phyloP scores from a whole-genome alignment of 2,113 vertebrate species.

The Dromas ardeola region DNA sequence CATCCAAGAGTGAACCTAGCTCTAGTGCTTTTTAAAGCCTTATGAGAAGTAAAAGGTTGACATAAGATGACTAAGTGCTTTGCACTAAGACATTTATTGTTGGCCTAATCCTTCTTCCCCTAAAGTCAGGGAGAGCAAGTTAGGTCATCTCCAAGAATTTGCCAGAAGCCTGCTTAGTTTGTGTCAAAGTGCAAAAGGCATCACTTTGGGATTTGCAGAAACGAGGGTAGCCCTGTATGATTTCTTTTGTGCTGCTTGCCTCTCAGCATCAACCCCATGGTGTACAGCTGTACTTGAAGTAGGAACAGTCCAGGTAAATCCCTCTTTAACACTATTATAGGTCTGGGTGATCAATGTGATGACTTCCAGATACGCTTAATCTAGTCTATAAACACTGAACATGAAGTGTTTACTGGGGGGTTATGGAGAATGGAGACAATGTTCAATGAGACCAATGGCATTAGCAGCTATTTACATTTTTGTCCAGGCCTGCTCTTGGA shows the following conservation, averaged over 20 bases:
- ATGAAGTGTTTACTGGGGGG: neutral
- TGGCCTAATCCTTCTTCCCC: neutral
- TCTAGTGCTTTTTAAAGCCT: neutral
- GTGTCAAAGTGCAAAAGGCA: neutral
- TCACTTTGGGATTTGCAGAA: neutral
- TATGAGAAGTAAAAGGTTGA: neutral
- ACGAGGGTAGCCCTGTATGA: neutral
- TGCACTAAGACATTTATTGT: neutral
- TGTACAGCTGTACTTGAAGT: neutral
- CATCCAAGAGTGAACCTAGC: neutral
- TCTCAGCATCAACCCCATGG: neutral
- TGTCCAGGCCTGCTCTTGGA: slow-evolving; percentile 80
- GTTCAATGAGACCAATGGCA: neutral
- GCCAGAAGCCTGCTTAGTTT: neutral
- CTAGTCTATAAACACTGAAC: neutral
- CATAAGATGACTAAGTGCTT: neutral
- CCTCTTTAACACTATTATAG: neutral
- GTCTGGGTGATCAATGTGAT: neutral
- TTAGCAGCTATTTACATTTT: slow-evolving; percentile 79
- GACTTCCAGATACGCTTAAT: neutral
- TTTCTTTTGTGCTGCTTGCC: neutral
- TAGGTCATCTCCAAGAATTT: neutral
- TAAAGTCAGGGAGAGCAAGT: neutral
- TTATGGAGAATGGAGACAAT: neutral
- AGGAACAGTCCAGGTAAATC: neutral